Evolutionary conservation across 2,113 vertebrate genomes (phyloP).

Genomic region (Toxotes jaculatrix): DNA sequence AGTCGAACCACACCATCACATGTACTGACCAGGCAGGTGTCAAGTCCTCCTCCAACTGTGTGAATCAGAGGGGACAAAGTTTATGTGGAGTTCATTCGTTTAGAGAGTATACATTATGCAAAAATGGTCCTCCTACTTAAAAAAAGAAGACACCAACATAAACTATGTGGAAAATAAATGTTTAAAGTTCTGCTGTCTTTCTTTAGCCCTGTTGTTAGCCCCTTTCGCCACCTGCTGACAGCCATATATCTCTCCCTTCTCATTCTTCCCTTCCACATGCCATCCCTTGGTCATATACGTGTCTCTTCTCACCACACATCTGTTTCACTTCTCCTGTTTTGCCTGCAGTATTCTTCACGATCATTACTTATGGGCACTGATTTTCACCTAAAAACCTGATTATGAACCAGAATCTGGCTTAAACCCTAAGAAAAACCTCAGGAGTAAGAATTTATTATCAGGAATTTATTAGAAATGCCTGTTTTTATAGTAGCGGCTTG

Average conservation of each 20-base stretch:
- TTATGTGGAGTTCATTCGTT: background rate
- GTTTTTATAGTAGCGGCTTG: background rate
- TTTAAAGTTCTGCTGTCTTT: background rate
- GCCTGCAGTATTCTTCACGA: background rate
- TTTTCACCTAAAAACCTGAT: background rate
- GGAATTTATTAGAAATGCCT: too few species aligned
- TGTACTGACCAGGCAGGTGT: conserved; percentile 89
- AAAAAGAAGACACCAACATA: background rate
- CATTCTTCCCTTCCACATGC: background rate
- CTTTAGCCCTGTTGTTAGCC: conserved; percentile 1
- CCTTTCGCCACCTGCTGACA: background rate
- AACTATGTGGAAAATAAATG: background rate
- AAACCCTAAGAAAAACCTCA: too few species aligned
- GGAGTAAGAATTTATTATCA: too few species aligned
- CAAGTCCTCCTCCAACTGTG: conserved; percentile 83
- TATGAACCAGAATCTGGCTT: too few species aligned
- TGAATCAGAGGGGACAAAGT: background rate
- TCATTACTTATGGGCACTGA: background rate
- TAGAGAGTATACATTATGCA: background rate
- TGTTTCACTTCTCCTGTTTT: conserved; percentile 8
- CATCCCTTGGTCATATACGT: conserved; percentile 24
- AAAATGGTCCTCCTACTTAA: background rate
- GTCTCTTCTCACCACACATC: conserved; percentile 10
- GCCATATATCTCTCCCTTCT: background rate
- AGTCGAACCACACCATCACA: conserved; percentile 89